Base-by-base conservation (phyloP, 1,140 invertebrate species). In the Drosophila sulfurigaster region DNA sequence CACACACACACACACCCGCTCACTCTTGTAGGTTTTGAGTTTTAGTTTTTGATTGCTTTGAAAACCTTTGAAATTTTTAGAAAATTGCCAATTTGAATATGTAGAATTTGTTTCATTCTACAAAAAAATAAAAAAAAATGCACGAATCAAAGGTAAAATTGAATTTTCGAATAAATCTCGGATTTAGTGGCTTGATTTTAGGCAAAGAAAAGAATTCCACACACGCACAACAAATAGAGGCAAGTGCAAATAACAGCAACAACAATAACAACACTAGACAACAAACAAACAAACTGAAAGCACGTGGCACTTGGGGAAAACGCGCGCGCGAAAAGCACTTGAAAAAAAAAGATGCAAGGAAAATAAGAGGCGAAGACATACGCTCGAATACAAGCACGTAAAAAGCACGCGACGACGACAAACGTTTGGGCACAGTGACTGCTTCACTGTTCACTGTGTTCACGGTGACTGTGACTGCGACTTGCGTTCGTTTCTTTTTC, bases 231-330 rank as follows among this genome's bases (percentile, higher is more conserved):
- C 41, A 43, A 43, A 43, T 43, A 43, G n/a, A 43, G 6, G 15
- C 2, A 49, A 49, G 48, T 25, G 41, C 41, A 43, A 13, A 43
- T 13, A 49, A 49, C 46, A 43, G 13, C 35, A 38, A 46, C 62
- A 49, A 68, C 11, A 51, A 15, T 38, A 38, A 60, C 49, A 63
- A 15, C 13, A 43, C 6, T n/a, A 43, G 49, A 67, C 62, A 80
- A 59, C 69, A 68, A 57, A 66, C 69, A 67, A 66, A 66, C 66
- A 71, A 57, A 57, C 45, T 69, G 56, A 54, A 48, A 60, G 25
- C 54, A 62, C 56, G 56, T 62, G 60, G 65, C 78, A 80, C 69
- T 59, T 75, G 64, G 69, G 59, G 68, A 67, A 77, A 68, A 25
- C 20, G 20, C 71, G 71, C 71, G 71, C 58, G 64, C 52, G 63